A percentile compares a stretch with the other conserved stretches of the same genome.
Conservation (phyloP, 2,113 vertebrate genomes). For the Lutjanus erythropterus region DNA sequence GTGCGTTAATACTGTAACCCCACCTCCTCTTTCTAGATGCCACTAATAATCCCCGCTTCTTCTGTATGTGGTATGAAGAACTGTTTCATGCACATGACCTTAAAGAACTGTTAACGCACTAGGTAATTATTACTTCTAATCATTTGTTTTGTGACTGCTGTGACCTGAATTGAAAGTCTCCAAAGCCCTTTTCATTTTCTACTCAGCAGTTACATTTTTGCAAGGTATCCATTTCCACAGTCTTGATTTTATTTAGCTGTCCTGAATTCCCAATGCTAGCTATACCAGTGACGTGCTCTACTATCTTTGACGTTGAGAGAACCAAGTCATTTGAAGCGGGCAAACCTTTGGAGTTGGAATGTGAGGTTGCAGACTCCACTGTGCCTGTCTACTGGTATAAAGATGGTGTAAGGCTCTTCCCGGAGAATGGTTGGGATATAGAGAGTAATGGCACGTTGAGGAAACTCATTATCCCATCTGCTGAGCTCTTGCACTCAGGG, state of each 20-base stretch:
- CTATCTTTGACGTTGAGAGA: slow-evolving; percentile 80
- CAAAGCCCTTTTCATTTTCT: slow-evolving; percentile 55
- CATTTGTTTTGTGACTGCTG: slow-evolving; percentile 46
- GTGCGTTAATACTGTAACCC: slow-evolving; percentile 69
- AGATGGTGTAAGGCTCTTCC: slow-evolving; percentile 75
- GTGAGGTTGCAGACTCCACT: slow-evolving; percentile 81
- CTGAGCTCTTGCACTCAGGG: slow-evolving; percentile 81
- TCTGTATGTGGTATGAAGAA: slow-evolving; percentile 58
- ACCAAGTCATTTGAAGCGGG: slow-evolving; percentile 80
- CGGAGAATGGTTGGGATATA: slow-evolving; percentile 75
- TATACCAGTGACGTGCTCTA: slow-evolving; percentile 72
- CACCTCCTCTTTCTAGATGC: slow-evolving; percentile 68
- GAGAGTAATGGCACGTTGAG: slow-evolving; percentile 72
- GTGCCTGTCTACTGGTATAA: slow-evolving; percentile 81
- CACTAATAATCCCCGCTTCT: slow-evolving; percentile 78
- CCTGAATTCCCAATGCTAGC: slow-evolving; percentile 81
- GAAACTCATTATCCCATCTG: slow-evolving; percentile 77
- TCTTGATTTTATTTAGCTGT: slow-evolving; percentile 78
- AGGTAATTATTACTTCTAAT: slow-evolving; percentile 41
- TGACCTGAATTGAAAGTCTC: slow-evolving; percentile 54
- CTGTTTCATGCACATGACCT: slow-evolving; percentile 54
- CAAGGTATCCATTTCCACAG: slow-evolving; percentile 64
- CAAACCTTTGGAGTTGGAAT: slow-evolving; percentile 81
- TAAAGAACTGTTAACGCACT: slow-evolving; percentile 48
- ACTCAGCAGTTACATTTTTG: slow-evolving; percentile 62